These are phyloP conservation scores for Oedothorax gibbosus DNA, from an alignment of 1,140 invertebrate genomes.

Conservation along the genomic window DNA sequence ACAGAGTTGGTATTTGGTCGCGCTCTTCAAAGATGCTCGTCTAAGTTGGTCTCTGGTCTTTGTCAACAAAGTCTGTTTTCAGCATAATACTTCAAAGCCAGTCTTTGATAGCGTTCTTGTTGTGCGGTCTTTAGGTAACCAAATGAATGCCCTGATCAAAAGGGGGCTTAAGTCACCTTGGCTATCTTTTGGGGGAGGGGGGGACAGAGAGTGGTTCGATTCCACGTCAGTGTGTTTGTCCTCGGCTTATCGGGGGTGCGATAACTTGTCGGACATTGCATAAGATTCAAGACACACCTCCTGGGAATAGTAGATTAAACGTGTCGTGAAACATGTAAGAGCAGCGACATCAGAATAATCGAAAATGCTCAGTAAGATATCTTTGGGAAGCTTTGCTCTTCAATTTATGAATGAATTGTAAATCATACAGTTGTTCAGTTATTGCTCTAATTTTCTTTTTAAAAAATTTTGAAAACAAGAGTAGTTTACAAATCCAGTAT, in stretches of 20 bases:
- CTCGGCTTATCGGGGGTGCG: background rate
- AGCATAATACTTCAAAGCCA: background rate
- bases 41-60: no score
- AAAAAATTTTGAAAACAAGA: no score
- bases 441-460: no score
- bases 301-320: no score
- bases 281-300: background rate
- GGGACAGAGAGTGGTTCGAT: conserved; percentile 20
- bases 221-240: conserved; percentile 26
- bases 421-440: no score
- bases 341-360: no score
- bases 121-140: background rate
- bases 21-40: background rate
- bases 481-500: no score
- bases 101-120: background rate
- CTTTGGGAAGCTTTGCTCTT: no score
- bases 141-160: background rate
- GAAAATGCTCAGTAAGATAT: no score
- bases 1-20: background rate
- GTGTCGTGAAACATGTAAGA: no score
- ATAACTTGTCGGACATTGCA: background rate
- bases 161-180: background rate
- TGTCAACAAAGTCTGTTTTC: no score
- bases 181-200: background rate
- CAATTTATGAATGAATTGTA: no score